These are phyloP conservation scores for Pemphigus obesinymphae DNA, from an alignment of 1,140 invertebrate species.

Conservation along the genomic window DNA sequence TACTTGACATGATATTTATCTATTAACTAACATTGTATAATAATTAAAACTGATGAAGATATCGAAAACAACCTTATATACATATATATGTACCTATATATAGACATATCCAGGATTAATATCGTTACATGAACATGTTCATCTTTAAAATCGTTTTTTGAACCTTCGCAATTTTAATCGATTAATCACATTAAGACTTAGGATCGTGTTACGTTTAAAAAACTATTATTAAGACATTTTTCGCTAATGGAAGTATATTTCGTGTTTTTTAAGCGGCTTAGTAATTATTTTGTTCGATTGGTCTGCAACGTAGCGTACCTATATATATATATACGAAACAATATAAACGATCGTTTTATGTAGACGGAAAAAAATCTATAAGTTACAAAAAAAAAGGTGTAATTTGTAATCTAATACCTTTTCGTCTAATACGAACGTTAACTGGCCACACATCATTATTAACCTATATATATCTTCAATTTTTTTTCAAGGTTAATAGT, in stretches of 20 bases:
- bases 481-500: constrained; percentile 14
- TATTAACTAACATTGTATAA: not conserved
- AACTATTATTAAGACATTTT: not conserved
- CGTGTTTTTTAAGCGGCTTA: constrained; percentile 13
- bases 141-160: not conserved
- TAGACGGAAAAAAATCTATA: not conserved
- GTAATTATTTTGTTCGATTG: not conserved
- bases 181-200: constrained; percentile 22
- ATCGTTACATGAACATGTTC: not conserved
- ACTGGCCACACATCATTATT: constrained; percentile 21
- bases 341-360: constrained; percentile 1
- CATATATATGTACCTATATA: too few relatives aligned
- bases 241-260: not conserved
- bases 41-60: not conserved
- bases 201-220: constrained; percentile 11
- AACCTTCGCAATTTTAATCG: not conserved
- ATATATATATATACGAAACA: too few relatives aligned
- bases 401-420: constrained; percentile 7
- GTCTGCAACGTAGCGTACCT: not conserved
- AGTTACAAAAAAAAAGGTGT: not conserved
- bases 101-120: not conserved
- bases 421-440: not conserved
- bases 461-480: constrained; percentile 6
- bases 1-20: not conserved
- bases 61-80: not conserved